Conservation (phyloP, 1,140 invertebrate genomes). For the Camponotus pennsylvanicus region DNA sequence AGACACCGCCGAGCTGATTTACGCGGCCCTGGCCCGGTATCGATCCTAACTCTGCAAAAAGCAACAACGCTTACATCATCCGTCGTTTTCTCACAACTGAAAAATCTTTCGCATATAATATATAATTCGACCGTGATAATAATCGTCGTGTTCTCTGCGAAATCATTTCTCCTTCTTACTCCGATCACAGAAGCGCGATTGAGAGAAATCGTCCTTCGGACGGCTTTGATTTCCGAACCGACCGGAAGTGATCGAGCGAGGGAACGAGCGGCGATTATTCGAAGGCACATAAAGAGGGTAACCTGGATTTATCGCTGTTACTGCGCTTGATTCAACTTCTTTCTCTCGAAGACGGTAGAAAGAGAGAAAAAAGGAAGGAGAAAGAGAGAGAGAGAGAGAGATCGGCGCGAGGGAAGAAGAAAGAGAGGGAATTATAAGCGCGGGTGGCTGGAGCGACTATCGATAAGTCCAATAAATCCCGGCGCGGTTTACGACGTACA, state of each 20-base stretch:
- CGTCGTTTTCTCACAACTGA: background rate
- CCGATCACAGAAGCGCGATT: constrained; percentile 22
- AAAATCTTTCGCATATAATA: background rate
- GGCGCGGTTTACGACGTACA: constrained; percentile 68
- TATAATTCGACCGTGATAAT: background rate
- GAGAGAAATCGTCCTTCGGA: constrained; percentile 29
- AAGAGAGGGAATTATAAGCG: constrained; percentile 38
- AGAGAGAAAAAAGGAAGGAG: background rate
- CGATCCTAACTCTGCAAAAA: constrained; percentile 80
- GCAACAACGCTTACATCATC: constrained; percentile 17
- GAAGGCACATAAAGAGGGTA: constrained; percentile 63
- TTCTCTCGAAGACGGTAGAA: background rate
- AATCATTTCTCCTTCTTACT: background rate
- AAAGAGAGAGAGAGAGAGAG: constrained; percentile 17
- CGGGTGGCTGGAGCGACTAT: constrained; percentile 42
- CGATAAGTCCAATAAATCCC: constrained; percentile 75
- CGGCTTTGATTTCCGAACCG: constrained; percentile 24
- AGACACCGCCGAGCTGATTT: constrained; percentile 94
- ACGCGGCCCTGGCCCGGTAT: constrained; percentile 92
- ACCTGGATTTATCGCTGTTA: constrained; percentile 64
- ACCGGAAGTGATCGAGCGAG: constrained; percentile 1
- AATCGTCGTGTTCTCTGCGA: background rate
- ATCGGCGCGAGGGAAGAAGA: background rate
- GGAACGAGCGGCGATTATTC: constrained; percentile 35
- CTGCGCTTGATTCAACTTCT: constrained; percentile 35